Evolutionary conservation across 1,140 invertebrate species (phyloP), one percentile per base, ranked within the genome.

Genomic region (Nymphalis io): DNA sequence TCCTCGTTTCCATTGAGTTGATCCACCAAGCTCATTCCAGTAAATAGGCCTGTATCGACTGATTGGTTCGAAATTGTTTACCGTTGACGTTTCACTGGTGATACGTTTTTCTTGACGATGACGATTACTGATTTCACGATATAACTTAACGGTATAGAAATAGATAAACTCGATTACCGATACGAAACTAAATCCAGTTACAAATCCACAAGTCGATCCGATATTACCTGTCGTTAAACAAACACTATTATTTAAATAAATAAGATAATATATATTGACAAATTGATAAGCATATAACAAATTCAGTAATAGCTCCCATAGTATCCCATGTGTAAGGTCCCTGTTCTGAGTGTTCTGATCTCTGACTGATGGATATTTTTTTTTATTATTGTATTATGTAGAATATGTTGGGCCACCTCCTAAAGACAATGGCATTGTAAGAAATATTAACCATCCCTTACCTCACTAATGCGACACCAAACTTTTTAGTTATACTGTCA

Each of bases 161-260:
- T 94, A 94, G 18, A 93, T 73, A 21, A 94, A 87, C 76, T 94
- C 93, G 2, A 93, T 80, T 1, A 93, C 76, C 18, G 92, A 94
- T 10, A 94, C 90, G 57, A 94, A 88, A 74, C 93, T 94, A 80
- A 94, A 94, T 20, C 94, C 94, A 13, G 94, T 92, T 40, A 94
- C 93, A 63, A 94, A 91, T 1, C 94, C 94, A 46, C 93, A 93
- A 0, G 94, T 92, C 6, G 93, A 93, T n/a, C 93, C 94, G 46
- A 94, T 92, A 74, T 93, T 93, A 75, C 93, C 94, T 94, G 82
- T 6, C 78, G 85, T 75, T 15, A 27, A 10, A 27, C 13, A 27
- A 21, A 55, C 3, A 1, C 15, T 27, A n/a, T 13, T 21, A 53
- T 10, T 16, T 16, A 8, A n/a, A 18, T 46, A 6, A 1, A 1